Conservation (phyloP, 2,113 vertebrate genomes). For the Entomyzon cyanotis region DNA sequence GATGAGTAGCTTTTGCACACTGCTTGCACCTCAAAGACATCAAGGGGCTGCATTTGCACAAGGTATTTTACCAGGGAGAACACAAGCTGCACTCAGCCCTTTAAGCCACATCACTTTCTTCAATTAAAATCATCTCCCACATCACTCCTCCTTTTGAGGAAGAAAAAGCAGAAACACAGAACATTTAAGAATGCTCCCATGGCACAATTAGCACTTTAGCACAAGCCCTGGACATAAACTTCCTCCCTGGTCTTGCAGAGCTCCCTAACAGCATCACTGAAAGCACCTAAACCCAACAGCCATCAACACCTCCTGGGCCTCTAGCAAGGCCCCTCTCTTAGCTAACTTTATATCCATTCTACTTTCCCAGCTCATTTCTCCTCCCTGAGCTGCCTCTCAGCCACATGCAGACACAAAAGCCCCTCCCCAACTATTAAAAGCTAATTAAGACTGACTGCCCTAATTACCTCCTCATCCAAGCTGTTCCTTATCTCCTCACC, state of each 20-base stretch:
- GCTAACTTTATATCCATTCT: neutral
- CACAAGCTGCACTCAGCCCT: neutral
- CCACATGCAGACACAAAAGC: neutral
- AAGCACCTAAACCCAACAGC: neutral
- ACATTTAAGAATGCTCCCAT: neutral
- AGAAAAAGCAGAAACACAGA: neutral
- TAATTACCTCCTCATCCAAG: neutral
- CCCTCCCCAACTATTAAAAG: neutral
- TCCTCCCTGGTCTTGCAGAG: accelerated
- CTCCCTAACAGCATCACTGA: neutral
- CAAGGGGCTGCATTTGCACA: neutral
- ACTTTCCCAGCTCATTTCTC: neutral
- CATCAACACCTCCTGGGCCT: accelerated
- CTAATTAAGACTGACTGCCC: neutral
- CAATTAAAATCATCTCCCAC: neutral
- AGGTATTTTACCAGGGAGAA: neutral
- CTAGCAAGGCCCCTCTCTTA: accelerated
- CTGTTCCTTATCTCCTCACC: neutral
- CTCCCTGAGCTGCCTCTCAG: neutral
- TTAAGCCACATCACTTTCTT: neutral
- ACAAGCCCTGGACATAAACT: neutral
- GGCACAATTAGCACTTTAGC: neutral
- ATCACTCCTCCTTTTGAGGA: neutral
- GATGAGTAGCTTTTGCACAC: neutral
- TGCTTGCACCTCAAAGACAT: neutral